phyloP scores from a whole-genome alignment of 2,797 vertebrate species.

The Sebastes variabilis region DNA sequence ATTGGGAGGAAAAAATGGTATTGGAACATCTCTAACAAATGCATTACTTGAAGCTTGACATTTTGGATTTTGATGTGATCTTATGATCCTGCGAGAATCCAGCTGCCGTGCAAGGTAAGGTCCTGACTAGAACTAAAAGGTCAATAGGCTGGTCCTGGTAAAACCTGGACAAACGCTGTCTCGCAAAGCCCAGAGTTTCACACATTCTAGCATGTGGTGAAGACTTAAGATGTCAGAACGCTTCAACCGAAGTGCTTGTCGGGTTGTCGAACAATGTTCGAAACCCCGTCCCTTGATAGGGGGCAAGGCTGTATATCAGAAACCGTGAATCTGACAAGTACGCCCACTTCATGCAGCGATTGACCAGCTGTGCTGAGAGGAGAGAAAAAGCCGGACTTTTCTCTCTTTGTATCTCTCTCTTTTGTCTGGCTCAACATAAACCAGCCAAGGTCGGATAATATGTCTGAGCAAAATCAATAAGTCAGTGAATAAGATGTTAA shows the following conservation, averaged over 20 bases:
- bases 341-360: background rate
- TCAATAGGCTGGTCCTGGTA: background rate
- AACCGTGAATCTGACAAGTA: background rate
- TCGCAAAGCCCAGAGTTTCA: background rate
- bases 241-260: background rate
- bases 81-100: background rate
- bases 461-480: background rate
- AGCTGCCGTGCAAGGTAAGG: background rate
- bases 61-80: background rate
- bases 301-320: background rate
- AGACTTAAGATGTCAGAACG: background rate
- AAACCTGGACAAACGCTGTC: background rate
- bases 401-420: background rate
- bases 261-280: background rate
- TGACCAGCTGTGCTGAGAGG: background rate
- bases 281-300: background rate
- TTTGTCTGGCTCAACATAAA: background rate
- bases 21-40: too few relatives aligned
- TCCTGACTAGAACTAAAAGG: background rate
- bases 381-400: background rate
- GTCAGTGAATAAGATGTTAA: background rate
- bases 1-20: too few relatives aligned
- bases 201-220: background rate
- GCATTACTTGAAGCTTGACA: background rate
- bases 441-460: background rate